Evolutionary conservation across 2,797 vertebrate genomes (phyloP).

Genomic region (Chromis chromis): DNA sequence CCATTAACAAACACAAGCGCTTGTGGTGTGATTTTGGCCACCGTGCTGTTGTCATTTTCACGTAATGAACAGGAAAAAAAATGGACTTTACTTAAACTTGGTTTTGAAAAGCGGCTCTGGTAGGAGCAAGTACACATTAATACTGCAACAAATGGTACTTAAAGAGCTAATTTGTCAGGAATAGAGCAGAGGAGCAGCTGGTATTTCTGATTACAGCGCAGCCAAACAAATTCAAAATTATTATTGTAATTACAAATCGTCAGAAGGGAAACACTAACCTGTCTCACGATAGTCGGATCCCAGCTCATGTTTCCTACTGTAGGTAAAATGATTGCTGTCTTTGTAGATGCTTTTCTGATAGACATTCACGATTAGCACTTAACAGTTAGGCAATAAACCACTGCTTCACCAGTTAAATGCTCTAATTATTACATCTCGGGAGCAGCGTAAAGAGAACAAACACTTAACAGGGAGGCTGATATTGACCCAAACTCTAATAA

Average conservation of each 20-base stretch:
- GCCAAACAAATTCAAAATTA: not conserved
- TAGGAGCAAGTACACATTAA: not conserved
- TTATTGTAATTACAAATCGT: too few relatives aligned
- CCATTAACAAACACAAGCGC: not conserved
- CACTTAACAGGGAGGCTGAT: not conserved
- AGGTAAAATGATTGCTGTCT: slow-evolving; percentile 4
- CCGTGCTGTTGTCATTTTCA: not conserved
- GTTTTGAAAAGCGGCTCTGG: not conserved
- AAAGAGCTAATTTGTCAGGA: not conserved
- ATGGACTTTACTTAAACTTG: not conserved
- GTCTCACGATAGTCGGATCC: too few relatives aligned
- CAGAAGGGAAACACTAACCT: too few relatives aligned
- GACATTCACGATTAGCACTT: not conserved
- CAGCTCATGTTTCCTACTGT: too few relatives aligned
- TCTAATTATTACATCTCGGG: not conserved
- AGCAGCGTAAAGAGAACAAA: not conserved
- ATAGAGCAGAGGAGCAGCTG: not conserved
- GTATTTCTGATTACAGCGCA: not conserved
- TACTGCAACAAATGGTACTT: not conserved
- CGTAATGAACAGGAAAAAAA: not conserved
- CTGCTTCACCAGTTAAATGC: not conserved
- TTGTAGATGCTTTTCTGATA: not conserved
- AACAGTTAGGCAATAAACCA: not conserved
- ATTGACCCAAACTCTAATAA: not conserved
- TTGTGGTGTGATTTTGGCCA: not conserved